Base-by-base conservation (phyloP, 2,797 vertebrate species). In the Crenuchus spilurus region DNA sequence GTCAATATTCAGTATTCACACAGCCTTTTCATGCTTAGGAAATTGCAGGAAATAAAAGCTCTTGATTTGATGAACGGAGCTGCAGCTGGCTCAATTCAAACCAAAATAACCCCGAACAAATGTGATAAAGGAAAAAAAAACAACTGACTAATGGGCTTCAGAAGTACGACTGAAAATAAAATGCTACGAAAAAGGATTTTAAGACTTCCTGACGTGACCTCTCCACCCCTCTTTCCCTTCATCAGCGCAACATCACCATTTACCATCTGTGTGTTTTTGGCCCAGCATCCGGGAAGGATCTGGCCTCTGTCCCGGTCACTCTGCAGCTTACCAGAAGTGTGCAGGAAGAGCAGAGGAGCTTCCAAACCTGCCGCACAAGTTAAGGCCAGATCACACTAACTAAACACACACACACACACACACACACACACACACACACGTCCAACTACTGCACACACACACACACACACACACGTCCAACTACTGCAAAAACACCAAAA, bases 31-130 rank as follows among this genome's bases (percentile, higher is more conserved):
- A 44, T 26, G 16, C 3, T 8, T 28, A 16, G 9, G 30, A 22
- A 37, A 35, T 14, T 14, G 46, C 33, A 41, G 31, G 33, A 54
- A 51, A 54, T 20, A 3, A 20, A 57, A 39, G 10, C 24, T 37
- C 31, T 57, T 22, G 35, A 46, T 46, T 46, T 44, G 31, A 1
- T 42, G 51, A 68, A 13, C 28, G 42, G 7, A 33, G 52, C 14
- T 63, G 33, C 71, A 52, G 61, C 61, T 39, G n/a, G 14, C 6
- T n/a, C 49, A 24, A 41, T 44, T 73, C 35, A 72, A 28, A 31
- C 48, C 20, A 24, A 58, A 57, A 10, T 22, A 54, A 30, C 48
- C 10, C 3, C 0, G 0, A 37, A 37, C 22, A 22, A 71, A 60
- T 33, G 13, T 13, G 42, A 20, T 14, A 14, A 57, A 49, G 48